Evolutionary conservation across 2,888 invertebrate species (phyloP), one percentile per base, ranked within the genome.

Genomic region (Anorthoa munda): DNA sequence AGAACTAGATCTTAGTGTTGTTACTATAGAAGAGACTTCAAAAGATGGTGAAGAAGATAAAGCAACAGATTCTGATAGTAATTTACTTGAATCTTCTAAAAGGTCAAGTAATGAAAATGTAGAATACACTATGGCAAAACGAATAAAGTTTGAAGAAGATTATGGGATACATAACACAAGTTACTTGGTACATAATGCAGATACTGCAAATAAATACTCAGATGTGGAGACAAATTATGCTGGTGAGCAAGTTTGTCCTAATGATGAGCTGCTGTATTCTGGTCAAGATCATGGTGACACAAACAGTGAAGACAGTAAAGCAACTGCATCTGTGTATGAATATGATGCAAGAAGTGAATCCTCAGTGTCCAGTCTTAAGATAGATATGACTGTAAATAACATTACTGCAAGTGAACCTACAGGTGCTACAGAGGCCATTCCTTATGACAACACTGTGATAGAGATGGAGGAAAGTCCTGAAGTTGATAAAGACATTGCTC

Each of bases 281-380:
- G 92, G 90, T 23, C 93, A 92, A 77, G 95, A 95, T 65, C 91
- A 92, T 78, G 92, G 84, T 65, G 95, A 95, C 79, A 93, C 94
- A 58, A 94, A 94, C 63, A 95, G 94, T 91, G 94, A 95, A 87
- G 94, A 95, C 69, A 94, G 94, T 76, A 95, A 95, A 90, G 93
- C 92, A 23, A 93, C 94, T 65, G 87, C 90, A 18, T 93, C 93
- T 75, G 89, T 93, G 15, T 95, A 94, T 93, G 95, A 96, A 79
- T 95, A 94, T 94, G 95, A 96, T 90, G 95, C 94, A 76, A 92
- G 90, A 85, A 95, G 94, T 92, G 92, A 93, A 71, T 94, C 94
- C 72, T 93, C 94, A 69, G 90, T 92, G 70, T 93, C 93, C 31
- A 95, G 93, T 88, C 88, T 94, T 61, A 94, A 94, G 89, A 92